phyloP scores from a whole-genome alignment of 2,113 vertebrate genomes.

The Oryzias celebensis region DNA sequence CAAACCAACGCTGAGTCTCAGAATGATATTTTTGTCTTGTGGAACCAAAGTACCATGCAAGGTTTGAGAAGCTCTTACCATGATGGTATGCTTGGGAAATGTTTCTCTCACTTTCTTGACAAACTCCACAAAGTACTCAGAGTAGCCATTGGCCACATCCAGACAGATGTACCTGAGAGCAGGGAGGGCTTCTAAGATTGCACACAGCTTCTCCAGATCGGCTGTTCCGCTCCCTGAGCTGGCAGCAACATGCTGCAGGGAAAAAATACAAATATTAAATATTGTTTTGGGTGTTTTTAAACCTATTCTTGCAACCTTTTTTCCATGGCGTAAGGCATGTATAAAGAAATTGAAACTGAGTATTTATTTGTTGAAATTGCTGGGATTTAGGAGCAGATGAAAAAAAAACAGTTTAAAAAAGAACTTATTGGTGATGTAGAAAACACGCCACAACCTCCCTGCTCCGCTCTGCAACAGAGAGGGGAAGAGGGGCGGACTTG shows the following conservation, averaged over 20 bases:
- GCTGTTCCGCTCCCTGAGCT: slow-evolving; percentile 90
- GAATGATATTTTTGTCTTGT: neutral
- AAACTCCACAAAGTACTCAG: slow-evolving; percentile 96
- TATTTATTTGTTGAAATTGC: no score
- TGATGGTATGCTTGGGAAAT: slow-evolving; percentile 96
- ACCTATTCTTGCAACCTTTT: no score
- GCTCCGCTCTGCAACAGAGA: no score
- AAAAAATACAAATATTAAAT: neutral
- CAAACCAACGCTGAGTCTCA: neutral
- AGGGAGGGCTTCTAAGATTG: slow-evolving; percentile 86
- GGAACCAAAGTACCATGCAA: neutral
- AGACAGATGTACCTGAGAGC: slow-evolving; percentile 91
- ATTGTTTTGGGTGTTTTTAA: neutral
- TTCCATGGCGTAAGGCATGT: no score
- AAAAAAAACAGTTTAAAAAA: no score
- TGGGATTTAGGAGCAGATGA: no score
- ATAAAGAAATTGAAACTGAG: no score
- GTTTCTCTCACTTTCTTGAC: slow-evolving; percentile 88
- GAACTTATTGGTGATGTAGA: no score
- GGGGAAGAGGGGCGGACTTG: no score
- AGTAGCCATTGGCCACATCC: slow-evolving; percentile 98
- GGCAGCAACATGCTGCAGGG: slow-evolving; percentile 86
- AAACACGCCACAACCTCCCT: no score
- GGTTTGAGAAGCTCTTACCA: slow-evolving; percentile 80
- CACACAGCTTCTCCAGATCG: slow-evolving; percentile 88